Percentiles rank a stretch among this genome's conserved stretches.
Evolutionary conservation across 2,797 vertebrate genomes (phyloP).

Genomic region (Trichosurus vulpecula): DNA sequence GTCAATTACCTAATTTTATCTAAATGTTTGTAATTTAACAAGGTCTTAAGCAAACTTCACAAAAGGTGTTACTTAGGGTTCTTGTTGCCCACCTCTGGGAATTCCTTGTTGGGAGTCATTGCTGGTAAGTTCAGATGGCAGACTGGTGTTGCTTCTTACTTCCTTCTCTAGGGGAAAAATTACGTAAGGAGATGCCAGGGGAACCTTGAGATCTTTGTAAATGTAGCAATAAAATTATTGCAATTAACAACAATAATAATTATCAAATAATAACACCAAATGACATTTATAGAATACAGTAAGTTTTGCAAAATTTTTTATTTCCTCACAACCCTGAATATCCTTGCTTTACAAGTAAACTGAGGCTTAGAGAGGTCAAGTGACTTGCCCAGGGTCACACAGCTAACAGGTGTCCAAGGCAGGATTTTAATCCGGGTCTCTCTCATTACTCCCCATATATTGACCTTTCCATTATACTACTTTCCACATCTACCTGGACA

Average conservation of each 20-base stretch:
- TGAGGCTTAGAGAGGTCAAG: background rate
- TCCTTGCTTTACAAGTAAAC: background rate
- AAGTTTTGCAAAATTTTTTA: background rate
- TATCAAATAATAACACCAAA: background rate
- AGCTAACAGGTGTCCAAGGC: background rate
- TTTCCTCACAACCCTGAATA: background rate
- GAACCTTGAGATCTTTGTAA: background rate
- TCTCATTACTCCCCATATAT: background rate
- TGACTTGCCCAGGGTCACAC: background rate
- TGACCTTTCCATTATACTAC: background rate
- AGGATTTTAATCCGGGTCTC: background rate
- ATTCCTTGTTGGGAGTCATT: background rate
- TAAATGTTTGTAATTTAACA: background rate
- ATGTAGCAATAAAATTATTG: background rate
- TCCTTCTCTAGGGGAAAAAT: background rate
- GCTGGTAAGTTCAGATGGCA: background rate
- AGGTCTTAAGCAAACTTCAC: background rate
- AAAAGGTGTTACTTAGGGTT: background rate
- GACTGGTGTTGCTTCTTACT: background rate
- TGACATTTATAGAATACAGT: background rate
- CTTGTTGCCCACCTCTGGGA: constrained; percentile 1
- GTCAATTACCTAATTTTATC: background rate
- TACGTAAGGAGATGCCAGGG: background rate
- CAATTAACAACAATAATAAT: background rate
- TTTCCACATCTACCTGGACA: background rate